Conservation (phyloP, 2,113 vertebrate genomes). For the Hirundichthys speculiger region DNA sequence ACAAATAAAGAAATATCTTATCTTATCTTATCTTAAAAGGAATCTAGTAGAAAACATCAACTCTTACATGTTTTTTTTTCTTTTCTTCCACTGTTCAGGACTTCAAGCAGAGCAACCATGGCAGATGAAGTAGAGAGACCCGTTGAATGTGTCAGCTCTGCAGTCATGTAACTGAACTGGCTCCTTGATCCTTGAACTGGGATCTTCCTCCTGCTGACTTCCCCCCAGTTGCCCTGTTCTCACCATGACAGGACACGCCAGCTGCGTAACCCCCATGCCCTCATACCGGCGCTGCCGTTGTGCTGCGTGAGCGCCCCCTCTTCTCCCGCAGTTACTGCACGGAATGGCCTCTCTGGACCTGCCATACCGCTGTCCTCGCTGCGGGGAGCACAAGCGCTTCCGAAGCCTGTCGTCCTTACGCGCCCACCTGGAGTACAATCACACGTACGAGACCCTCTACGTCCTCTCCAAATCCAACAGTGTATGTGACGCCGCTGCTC, state of each 20-base stretch:
- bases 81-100: constrained; percentile 52
- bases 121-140: constrained; percentile 39
- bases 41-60: constrained; percentile 4
- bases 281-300: constrained; percentile 60
- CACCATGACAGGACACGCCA: constrained; percentile 73
- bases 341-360: constrained; percentile 98
- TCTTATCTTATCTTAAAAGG: too few species aligned
- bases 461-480: constrained; percentile 98
- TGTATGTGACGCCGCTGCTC: constrained; percentile 91
- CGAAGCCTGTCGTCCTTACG: constrained; percentile 95
- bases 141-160: constrained; percentile 42
- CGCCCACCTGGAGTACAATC: constrained; percentile 98
- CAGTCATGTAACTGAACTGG: constrained; percentile 57
- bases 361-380: constrained; percentile 97
- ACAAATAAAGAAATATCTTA: too few species aligned
- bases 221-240: constrained; percentile 21
- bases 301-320: constrained; percentile 70
- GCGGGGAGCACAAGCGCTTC: constrained; percentile 99
- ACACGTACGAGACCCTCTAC: constrained; percentile 99
- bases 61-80: constrained; percentile 8
- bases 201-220: constrained; percentile 23
- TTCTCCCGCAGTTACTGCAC: constrained; percentile 68
- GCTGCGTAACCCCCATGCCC: constrained; percentile 57
- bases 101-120: constrained; percentile 22
- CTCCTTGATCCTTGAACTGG: constrained; percentile 14